These are phyloP conservation scores for Rafetus swinhoei DNA, from an alignment of 2,113 vertebrate genomes.

Conservation along the genomic window DNA sequence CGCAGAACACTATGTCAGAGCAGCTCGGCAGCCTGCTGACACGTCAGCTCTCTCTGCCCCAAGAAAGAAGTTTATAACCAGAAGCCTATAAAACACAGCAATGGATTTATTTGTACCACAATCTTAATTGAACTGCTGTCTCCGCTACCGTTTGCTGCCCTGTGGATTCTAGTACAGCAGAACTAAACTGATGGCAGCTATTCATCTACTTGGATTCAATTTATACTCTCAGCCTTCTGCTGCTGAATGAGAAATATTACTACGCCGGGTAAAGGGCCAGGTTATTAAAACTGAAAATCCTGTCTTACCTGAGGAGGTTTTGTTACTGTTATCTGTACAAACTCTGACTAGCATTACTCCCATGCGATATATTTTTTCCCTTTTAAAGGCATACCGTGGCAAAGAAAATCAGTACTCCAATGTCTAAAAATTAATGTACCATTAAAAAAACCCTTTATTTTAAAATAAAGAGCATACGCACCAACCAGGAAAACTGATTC, in stretches of 20 bases:
- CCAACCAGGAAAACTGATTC: slow-evolving; percentile 32
- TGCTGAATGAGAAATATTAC: slow-evolving; percentile 48
- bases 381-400: background rate
- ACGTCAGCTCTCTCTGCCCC: slow-evolving; percentile 16
- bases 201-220: slow-evolving; percentile 53
- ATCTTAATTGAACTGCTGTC: slow-evolving; percentile 45
- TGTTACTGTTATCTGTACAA: slow-evolving; percentile 17
- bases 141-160: slow-evolving; percentile 9
- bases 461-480: slow-evolving; percentile 16
- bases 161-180: slow-evolving; percentile 42
- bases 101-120: slow-evolving; percentile 28
- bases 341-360: background rate
- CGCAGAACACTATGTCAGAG: background rate
- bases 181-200: slow-evolving; percentile 48
- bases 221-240: slow-evolving; percentile 51
- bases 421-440: slow-evolving; percentile 35
- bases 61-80: slow-evolving; percentile 10
- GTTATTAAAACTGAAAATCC: slow-evolving; percentile 54
- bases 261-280: slow-evolving; percentile 56
- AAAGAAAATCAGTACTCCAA: slow-evolving; percentile 34
- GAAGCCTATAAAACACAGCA: slow-evolving; percentile 26
- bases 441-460: slow-evolving; percentile 38
- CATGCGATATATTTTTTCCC: background rate
- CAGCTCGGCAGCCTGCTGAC: slow-evolving; percentile 1
- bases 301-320: slow-evolving; percentile 41